Conservation (phyloP, 2,888 invertebrate species). For the Argynnis bischoffii region DNA sequence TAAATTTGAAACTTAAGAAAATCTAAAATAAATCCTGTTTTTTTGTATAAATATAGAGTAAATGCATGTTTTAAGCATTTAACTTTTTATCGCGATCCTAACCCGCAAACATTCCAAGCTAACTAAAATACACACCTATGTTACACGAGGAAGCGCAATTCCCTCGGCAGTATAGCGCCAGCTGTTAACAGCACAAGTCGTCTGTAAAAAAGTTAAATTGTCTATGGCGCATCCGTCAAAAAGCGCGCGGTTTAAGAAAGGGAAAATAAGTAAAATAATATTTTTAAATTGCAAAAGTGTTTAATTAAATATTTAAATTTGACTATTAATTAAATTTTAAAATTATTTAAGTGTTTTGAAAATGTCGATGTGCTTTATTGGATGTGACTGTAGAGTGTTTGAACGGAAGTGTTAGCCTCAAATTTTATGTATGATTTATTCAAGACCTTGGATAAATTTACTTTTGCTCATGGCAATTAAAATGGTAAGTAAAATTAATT, state of each 20-base stretch:
- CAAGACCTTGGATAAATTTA: conserved; percentile 77
- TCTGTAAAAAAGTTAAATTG: conserved; percentile 26
- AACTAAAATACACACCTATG: conserved; percentile 31
- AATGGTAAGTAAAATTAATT: conserved; percentile 65
- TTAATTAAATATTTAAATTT: not conserved
- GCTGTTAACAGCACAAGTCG: conserved; percentile 33
- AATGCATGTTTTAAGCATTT: conserved; percentile 16
- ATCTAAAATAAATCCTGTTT: not conserved
- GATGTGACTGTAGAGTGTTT: conserved; percentile 52
- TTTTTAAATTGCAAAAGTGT: conserved; percentile 15
- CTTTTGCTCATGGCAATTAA: conserved; percentile 80
- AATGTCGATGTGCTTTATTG: conserved; percentile 44
- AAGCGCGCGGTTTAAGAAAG: conserved; percentile 37
- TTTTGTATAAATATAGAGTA: conserved; percentile 2
- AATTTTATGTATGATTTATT: conserved; percentile 82
- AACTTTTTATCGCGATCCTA: conserved; percentile 35
- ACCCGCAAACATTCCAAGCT: conserved; percentile 32
- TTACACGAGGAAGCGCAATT: conserved; percentile 30
- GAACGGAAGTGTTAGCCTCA: conserved; percentile 70
- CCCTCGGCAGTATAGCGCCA: conserved; percentile 38
- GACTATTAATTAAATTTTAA: conserved; percentile 4
- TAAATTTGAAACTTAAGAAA: too few relatives aligned
- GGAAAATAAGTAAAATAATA: conserved; percentile 5
- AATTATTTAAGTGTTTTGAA: conserved; percentile 27
- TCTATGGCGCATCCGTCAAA: conserved; percentile 33